Conservation (phyloP, 2,113 vertebrate species). For the Zingel zingel region DNA sequence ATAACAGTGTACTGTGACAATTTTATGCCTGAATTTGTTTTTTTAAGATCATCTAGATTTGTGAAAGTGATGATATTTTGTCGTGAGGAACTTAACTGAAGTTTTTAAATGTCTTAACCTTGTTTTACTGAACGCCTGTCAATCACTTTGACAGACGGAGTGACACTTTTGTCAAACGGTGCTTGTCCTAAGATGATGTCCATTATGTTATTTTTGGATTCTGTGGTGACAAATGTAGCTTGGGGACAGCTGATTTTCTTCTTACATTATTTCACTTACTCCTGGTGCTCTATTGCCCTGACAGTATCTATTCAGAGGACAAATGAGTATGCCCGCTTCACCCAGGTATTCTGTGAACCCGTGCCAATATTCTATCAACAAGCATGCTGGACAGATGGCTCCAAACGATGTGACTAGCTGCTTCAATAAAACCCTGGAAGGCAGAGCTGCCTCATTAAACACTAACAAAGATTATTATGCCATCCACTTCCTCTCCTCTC, state of each 20-base stretch:
- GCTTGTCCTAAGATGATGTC: background rate
- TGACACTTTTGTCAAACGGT: background rate
- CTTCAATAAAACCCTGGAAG: conserved; percentile 83
- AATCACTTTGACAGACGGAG: conserved; percentile 16
- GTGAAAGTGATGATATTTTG: background rate
- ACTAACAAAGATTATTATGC: conserved; percentile 71
- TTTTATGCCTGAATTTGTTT: background rate
- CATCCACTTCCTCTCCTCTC: conserved; percentile 65
- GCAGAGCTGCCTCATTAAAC: conserved; percentile 78
- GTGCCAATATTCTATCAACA: conserved; percentile 67
- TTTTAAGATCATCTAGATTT: background rate
- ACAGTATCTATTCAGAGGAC: conserved; percentile 55
- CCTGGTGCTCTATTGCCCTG: conserved; percentile 36
- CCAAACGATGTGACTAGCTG: conserved; percentile 74
- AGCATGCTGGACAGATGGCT: conserved; percentile 72
- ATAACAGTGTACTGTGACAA: background rate
- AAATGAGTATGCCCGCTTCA: conserved; percentile 42
- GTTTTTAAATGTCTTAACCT: background rate
- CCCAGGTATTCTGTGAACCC: conserved; percentile 61
- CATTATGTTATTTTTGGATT: conserved; percentile 5
- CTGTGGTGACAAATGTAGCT: conserved; percentile 15
- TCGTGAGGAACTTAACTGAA: background rate
- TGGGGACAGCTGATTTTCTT: conserved; percentile 1
- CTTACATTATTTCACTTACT: conserved; percentile 19
- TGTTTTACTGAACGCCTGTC: background rate